A percentile compares a stretch with the other conserved stretches of the same genome.
Conservation (phyloP, 1,140 invertebrate species). For the Notospermus geniculatus region DNA sequence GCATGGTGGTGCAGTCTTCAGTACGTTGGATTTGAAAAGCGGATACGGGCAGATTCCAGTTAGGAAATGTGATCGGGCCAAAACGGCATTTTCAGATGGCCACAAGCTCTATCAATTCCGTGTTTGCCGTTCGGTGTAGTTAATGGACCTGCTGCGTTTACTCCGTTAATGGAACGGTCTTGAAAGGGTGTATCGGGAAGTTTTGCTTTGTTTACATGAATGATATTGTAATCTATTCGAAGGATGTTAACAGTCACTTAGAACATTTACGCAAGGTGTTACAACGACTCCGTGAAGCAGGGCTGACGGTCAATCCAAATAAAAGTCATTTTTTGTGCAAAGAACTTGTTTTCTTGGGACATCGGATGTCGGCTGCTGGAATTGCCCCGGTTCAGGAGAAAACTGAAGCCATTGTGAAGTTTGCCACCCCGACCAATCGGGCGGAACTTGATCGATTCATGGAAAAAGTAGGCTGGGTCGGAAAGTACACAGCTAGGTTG, state of each 20-base stretch:
- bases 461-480: background rate
- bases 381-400: background rate
- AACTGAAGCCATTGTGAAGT: background rate
- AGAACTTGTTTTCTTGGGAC: background rate
- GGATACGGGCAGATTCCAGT: slow-evolving; percentile 29
- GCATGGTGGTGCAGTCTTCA: slow-evolving; percentile 15
- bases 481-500: no score
- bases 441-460: background rate
- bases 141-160: background rate
- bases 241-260: background rate
- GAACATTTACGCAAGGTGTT: background rate
- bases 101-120: slow-evolving; percentile 13
- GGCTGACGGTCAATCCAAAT: background rate
- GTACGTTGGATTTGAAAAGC: slow-evolving; percentile 25
- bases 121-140: background rate
- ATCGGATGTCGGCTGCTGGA: background rate
- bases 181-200: background rate
- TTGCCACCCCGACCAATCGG: background rate
- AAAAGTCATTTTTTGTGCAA: background rate
- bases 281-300: background rate
- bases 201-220: slow-evolving; percentile 1
- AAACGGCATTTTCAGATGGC: slow-evolving; percentile 40
- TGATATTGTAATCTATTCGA: slow-evolving; percentile 6
- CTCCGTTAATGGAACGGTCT: background rate
- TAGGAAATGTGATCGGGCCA: slow-evolving; percentile 35